phyloP scores from a whole-genome alignment of 2,888 invertebrate genomes.

The Acanthoscelides obtectus region DNA sequence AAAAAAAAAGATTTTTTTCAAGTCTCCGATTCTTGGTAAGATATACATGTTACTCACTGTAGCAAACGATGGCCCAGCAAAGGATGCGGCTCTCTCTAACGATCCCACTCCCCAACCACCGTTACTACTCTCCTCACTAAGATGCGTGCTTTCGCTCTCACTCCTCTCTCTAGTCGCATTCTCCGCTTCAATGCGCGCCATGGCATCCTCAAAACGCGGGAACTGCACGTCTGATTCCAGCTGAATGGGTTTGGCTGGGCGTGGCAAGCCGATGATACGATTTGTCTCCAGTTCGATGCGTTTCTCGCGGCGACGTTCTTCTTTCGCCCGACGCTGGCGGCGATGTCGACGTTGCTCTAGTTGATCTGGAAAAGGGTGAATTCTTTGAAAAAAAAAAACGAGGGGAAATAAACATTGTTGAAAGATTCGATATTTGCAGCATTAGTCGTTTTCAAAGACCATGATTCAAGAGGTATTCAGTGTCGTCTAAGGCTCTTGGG shows the following conservation, averaged over 20 bases:
- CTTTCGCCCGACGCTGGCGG: constrained; percentile 67
- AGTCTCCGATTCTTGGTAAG: too few relatives aligned
- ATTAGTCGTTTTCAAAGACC: too few relatives aligned
- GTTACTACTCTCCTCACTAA: constrained; percentile 34
- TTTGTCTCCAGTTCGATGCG: constrained; percentile 71
- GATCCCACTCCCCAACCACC: not conserved
- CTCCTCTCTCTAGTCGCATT: constrained; percentile 23
- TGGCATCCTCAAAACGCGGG: constrained; percentile 14
- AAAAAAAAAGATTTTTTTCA: constrained; percentile 2
- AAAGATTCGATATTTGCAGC: too few relatives aligned
- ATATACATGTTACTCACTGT: constrained; percentile 51
- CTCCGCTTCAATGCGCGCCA: constrained; percentile 34
- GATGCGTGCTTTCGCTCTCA: constrained; percentile 31
- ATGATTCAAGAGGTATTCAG: too few relatives aligned
- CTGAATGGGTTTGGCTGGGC: constrained; percentile 54
- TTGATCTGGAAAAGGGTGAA: constrained; percentile 60
- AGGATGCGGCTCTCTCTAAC: not conserved
- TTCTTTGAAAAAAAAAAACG: too few relatives aligned
- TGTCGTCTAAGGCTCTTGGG: too few relatives aligned
- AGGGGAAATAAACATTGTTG: too few relatives aligned
- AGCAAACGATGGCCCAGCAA: constrained; percentile 54
- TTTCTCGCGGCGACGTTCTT: constrained; percentile 75
- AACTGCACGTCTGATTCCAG: constrained; percentile 62
- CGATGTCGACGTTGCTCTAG: constrained; percentile 62
- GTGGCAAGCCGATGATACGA: constrained; percentile 63